Base-by-base conservation (phyloP, 2,888 invertebrate species). In the Ennomos quercinarius region DNA sequence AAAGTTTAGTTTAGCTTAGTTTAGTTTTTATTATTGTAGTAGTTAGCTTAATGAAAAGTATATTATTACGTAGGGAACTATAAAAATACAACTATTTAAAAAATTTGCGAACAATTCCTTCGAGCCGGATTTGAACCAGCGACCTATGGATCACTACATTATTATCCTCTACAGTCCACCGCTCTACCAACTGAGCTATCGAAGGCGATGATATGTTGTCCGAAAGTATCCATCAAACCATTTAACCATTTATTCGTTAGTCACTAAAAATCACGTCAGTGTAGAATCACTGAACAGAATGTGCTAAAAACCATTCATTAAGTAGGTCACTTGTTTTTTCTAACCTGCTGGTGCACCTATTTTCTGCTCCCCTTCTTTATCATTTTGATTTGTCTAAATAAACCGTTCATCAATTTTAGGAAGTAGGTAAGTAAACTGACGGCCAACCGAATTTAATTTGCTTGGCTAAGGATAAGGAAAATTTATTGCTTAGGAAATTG, bases 71-170 rank as follows among this genome's bases (percentile, higher is more conserved):
- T 17, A 17, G 3, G 17, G 3, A 17, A 3, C 17, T 1, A 17
- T 17, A 17, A 17, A 17, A 17, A 17, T 17, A 17, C 17, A 2
- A 17, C 17, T 17, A n/a, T n/a, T 17, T 17, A 17, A 51, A 58
- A 70, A 79, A 73, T 72, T 60, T 27, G 5, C 4, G n/a, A 6
- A 27, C 27, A 6, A 62, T 40, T 93, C 91, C 93, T 91, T 93
- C 91, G 91, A 93, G 89, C 92, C 91, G 92, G 93, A 93, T 92
- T 93, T 93, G 93, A 93, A 93, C 93, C 93, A 93, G 93, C 89
- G 92, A 93, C 93, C 93, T 93, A 93, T 93, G 93, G 93, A 70
- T 67, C 8, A 42, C 55, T 40, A 37, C 37, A n/a, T 87, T 86
- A 27, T 87, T 87, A 88, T 17, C 61, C 72, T 60, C 92, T 92